These are phyloP conservation scores for Podarcis siculus DNA, from an alignment of 2,797 vertebrate genomes.

Conservation along the genomic window DNA sequence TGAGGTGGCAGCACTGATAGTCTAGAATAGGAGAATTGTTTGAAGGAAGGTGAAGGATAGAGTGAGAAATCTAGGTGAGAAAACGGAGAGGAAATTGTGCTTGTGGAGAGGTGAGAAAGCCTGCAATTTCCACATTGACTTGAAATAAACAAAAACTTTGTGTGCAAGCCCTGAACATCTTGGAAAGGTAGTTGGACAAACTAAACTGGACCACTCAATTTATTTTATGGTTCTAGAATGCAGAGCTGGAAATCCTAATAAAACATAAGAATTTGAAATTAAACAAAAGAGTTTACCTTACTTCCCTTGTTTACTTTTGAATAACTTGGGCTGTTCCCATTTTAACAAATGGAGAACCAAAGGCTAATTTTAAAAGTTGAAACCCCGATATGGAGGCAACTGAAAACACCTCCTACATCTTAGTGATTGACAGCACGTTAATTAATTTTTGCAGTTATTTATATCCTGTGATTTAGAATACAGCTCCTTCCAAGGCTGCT, in stretches of 20 bases:
- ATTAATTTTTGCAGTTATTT: too few species aligned
- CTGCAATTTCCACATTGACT: not conserved
- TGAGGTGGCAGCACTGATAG: too few species aligned
- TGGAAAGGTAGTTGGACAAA: not conserved
- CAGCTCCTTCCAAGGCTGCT: too few species aligned
- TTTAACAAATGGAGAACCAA: not conserved
- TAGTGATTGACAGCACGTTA: not conserved
- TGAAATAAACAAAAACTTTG: not conserved
- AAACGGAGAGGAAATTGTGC: too few species aligned
- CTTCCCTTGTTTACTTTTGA: not conserved
- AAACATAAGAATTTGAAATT: not conserved
- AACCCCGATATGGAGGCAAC: not conserved
- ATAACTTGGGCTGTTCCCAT: not conserved
- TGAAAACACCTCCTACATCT: not conserved
- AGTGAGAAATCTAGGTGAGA: too few species aligned
- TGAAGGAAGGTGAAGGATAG: too few species aligned
- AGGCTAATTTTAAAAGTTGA: not conserved
- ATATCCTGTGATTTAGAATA: too few species aligned
- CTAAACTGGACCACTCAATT: not conserved
- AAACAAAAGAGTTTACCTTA: not conserved
- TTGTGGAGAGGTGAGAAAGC: too few species aligned
- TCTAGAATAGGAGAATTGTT: too few species aligned
- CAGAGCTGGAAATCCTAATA: not conserved
- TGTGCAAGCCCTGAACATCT: not conserved
- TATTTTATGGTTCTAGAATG: not conserved